Conservation (phyloP, 2,797 vertebrate species). For the Heteromormyrus szaboi region DNA sequence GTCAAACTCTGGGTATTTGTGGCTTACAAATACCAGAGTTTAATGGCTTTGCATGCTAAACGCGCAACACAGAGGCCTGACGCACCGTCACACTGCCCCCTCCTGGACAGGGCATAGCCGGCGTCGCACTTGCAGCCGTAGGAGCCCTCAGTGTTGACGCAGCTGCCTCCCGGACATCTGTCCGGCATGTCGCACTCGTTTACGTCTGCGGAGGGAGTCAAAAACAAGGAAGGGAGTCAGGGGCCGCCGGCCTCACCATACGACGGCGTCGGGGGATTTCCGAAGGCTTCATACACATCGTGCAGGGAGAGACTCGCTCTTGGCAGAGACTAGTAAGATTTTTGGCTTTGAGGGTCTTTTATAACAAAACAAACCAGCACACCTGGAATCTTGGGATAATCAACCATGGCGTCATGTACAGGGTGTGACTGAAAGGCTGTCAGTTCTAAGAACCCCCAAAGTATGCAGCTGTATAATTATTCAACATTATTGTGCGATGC, state of each 20-base stretch:
- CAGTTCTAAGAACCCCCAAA: neutral
- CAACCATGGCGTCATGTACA: neutral
- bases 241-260: neutral
- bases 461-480: neutral
- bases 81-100: constrained; percentile 80
- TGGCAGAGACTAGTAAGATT: neutral
- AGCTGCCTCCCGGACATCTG: constrained; percentile 66
- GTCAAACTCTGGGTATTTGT: constrained; percentile 30
- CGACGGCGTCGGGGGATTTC: neutral
- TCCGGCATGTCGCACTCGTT: constrained; percentile 78
- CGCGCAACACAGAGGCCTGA: neutral
- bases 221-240: constrained; percentile 38
- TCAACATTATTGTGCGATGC: neutral
- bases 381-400: neutral
- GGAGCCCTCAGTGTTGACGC: constrained; percentile 80
- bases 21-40: constrained; percentile 6
- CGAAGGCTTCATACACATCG: neutral
- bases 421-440: neutral
- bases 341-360: neutral
- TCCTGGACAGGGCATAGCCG: constrained; percentile 69
- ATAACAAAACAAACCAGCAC: neutral
- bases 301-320: neutral
- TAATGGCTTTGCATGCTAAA: neutral
- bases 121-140: constrained; percentile 77
- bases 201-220: constrained; percentile 59